These are phyloP conservation scores for Ptilonorhynchus violaceus DNA, from an alignment of 2,113 vertebrate species.

Conservation along the genomic window DNA sequence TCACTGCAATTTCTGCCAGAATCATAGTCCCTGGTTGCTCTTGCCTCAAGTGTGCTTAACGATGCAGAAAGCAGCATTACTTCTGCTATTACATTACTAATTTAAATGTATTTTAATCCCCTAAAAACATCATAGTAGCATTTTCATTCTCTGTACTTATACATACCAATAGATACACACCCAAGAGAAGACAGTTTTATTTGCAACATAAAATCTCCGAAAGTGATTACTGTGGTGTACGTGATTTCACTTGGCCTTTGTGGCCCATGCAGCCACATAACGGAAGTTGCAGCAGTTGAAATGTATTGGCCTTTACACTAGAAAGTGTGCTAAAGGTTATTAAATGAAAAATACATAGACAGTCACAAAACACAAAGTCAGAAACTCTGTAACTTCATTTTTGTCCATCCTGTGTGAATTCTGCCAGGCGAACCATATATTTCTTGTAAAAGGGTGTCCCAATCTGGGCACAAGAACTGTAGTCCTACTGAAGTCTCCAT, in stretches of 20 bases:
- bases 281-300: neutral
- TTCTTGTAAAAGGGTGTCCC: neutral
- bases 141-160: neutral
- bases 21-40: neutral
- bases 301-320: neutral
- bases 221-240: neutral
- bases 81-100: neutral
- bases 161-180: neutral
- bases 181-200: neutral
- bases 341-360: neutral
- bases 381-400: neutral
- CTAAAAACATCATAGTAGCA: neutral
- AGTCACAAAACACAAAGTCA: neutral
- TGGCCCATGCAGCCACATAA: neutral
- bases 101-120: neutral
- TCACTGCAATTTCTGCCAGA: neutral
- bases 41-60: neutral
- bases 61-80: neutral
- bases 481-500: neutral
- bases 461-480: neutral
- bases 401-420: neutral
- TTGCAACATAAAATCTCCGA: neutral
- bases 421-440: neutral
- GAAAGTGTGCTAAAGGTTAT: neutral
- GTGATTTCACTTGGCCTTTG: neutral